Conservation (phyloP, 2,113 vertebrate genomes). For the Laticauda colubrina region DNA sequence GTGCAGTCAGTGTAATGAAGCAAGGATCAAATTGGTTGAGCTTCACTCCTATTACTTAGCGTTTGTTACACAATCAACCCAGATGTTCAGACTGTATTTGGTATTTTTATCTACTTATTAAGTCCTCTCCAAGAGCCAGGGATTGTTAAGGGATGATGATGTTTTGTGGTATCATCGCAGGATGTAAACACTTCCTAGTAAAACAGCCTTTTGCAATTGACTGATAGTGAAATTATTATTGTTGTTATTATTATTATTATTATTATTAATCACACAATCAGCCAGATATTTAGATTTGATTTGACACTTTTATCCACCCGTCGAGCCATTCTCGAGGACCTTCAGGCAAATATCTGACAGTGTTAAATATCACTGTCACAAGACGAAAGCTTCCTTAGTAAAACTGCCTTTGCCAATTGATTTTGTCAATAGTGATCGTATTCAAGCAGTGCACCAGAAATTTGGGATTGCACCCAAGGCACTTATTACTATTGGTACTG, state of each 20-base stretch:
- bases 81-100: neutral
- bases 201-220: neutral
- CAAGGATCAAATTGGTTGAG: neutral
- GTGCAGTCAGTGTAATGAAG: neutral
- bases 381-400: neutral
- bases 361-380: neutral
- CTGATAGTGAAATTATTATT: neutral
- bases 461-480: neutral
- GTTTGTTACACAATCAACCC: neutral
- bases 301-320: neutral
- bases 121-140: neutral
- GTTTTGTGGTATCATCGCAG: neutral
- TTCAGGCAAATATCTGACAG: neutral
- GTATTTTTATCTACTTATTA: neutral
- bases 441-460: neutral
- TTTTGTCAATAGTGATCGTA: neutral
- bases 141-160: neutral
- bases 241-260: too few species aligned
- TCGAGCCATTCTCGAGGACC: neutral
- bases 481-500: neutral
- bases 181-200: neutral
- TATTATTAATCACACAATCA: neutral
- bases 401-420: neutral
- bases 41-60: neutral
- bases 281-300: neutral